Evolutionary conservation across 2,113 vertebrate species (phyloP).

Genomic region (Crypturellus undulatus): DNA sequence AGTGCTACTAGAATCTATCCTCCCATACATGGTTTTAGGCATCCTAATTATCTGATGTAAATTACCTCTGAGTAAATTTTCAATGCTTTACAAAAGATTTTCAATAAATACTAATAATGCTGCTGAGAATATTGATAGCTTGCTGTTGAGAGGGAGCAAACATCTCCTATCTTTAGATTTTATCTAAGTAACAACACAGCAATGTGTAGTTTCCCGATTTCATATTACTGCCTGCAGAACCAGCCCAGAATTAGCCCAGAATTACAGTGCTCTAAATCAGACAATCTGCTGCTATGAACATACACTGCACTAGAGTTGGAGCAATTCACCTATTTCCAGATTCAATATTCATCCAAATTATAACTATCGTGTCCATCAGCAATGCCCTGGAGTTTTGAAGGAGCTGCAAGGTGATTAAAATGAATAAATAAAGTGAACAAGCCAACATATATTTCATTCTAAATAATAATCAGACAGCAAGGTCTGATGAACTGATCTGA

Average conservation of each 20-base stretch:
- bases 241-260: not conserved
- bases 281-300: not conserved
- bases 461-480: conserved; percentile 32
- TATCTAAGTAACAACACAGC: not conserved
- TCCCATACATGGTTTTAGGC: not conserved
- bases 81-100: conserved; percentile 17
- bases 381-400: not conserved
- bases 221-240: not conserved
- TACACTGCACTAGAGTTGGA: not conserved
- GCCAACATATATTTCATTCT: conserved; percentile 15
- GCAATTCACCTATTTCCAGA: not conserved
- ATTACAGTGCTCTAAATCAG: conserved; percentile 23
- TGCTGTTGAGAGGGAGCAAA: not conserved
- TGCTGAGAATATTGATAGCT: conserved; percentile 51
- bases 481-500: not conserved
- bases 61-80: conserved; percentile 38
- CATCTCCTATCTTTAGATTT: not conserved
- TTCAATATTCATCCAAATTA: not conserved
- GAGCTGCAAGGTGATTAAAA: conserved; percentile 19
- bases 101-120: conserved; percentile 57
- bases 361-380: not conserved
- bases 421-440: conserved; percentile 33
- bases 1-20: not conserved
- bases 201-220: not conserved
- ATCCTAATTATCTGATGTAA: conserved; percentile 52